Percentiles rank a stretch among this genome's conserved stretches.
These are phyloP conservation scores for Numenius phaeopus DNA, from an alignment of 2,797 vertebrate species.

Conservation along the genomic window DNA sequence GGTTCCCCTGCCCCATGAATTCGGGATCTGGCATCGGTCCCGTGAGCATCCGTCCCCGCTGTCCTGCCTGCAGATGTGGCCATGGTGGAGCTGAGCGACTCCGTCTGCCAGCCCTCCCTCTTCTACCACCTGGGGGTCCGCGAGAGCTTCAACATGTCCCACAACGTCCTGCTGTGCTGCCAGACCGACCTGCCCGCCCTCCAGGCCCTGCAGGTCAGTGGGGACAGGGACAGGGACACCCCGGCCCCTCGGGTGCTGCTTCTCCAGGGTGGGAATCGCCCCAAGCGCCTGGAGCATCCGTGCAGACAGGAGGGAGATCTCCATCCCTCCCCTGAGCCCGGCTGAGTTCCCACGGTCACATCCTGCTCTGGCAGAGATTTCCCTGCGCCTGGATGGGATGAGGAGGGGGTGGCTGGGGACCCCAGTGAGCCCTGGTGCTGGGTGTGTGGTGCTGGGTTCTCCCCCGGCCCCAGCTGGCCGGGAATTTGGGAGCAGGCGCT, in stretches of 20 bases:
- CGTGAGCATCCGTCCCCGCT: accelerated
- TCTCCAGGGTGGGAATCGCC: neutral
- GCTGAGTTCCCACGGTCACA: accelerated
- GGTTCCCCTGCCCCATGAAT: neutral
- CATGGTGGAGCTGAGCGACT: conserved; percentile 90
- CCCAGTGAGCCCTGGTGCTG: accelerated
- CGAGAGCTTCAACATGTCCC: conserved; percentile 94
- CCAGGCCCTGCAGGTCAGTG: conserved; percentile 86
- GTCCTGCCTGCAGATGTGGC: conserved; percentile 84
- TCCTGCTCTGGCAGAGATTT: neutral
- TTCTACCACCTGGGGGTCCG: conserved; percentile 93
- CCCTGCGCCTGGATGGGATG: neutral
- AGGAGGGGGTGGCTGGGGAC: neutral
- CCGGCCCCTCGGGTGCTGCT: neutral
- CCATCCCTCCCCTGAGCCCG: accelerated
- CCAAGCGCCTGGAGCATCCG: neutral
- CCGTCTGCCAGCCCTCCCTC: conserved; percentile 88
- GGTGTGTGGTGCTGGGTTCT: neutral
- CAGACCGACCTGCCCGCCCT: conserved; percentile 84
- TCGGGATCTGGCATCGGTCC: accelerated
- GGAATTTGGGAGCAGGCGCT: accelerated
- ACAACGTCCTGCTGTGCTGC: conserved; percentile 90
- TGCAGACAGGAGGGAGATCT: no score
- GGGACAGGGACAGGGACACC: neutral
- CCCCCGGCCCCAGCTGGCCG: neutral